phyloP scores from a whole-genome alignment of 2,797 vertebrate species.

The Myotis myotis region DNA sequence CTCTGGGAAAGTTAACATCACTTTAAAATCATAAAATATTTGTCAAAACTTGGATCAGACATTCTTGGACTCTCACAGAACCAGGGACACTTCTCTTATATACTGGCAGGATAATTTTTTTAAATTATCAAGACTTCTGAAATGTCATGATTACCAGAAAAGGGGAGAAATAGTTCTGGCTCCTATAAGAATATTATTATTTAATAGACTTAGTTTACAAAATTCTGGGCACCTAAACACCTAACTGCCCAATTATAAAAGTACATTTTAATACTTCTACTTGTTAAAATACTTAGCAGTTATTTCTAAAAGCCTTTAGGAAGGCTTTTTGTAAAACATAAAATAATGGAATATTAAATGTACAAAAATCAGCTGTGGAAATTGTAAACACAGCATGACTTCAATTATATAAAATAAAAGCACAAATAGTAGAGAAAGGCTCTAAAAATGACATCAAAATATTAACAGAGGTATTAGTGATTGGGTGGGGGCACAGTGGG shows the following conservation, averaged over 20 bases:
- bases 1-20: neutral
- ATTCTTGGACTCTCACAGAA: neutral
- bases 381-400: neutral
- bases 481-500: neutral
- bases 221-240: neutral
- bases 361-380: slow-evolving; percentile 1
- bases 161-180: neutral
- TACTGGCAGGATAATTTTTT: neutral
- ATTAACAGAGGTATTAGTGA: slow-evolving; percentile 22
- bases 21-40: neutral
- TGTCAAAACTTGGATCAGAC: neutral
- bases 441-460: slow-evolving; percentile 17
- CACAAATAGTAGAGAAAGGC: neutral
- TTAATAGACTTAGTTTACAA: neutral
- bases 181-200: neutral
- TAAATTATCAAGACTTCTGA: neutral
- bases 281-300: slow-evolving; percentile 20
- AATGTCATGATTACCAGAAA: neutral
- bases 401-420: slow-evolving; percentile 48
- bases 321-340: neutral
- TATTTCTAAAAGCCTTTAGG: neutral
- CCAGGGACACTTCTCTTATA: neutral
- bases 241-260: neutral
- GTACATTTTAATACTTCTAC: neutral
- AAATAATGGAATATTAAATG: slow-evolving; percentile 13